Conservation (phyloP, 2,888 invertebrate species). For the Pogonocherus hispidulus region DNA sequence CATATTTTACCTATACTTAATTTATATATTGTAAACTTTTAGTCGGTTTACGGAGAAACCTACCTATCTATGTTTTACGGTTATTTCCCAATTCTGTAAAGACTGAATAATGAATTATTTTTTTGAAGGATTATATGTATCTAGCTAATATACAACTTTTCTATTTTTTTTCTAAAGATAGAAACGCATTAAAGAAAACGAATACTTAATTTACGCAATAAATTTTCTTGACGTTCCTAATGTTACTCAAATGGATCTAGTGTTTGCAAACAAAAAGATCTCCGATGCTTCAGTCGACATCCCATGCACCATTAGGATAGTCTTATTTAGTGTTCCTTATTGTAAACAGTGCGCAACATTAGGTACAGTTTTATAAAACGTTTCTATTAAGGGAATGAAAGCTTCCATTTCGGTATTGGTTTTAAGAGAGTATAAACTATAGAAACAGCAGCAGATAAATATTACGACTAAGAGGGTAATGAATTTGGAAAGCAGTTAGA, state of each 20-base stretch:
- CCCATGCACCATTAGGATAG: background rate
- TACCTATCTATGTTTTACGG: no score
- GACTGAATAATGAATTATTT: background rate
- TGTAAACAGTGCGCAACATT: background rate
- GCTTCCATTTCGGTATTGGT: no score
- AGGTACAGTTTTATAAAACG: no score
- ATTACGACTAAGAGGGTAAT: no score
- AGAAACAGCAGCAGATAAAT: no score
- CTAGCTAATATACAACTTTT: background rate
- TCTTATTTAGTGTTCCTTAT: background rate
- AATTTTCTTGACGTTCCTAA: background rate
- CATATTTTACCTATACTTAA: conserved; percentile 4
- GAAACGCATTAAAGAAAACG: background rate
- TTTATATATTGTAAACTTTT: no score
- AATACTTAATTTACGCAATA: background rate
- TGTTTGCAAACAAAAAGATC: background rate
- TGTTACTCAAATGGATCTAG: background rate
- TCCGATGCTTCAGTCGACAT: background rate
- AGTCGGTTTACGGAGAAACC: no score
- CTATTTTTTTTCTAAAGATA: background rate
- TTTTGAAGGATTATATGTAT: background rate
- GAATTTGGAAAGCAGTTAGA: no score
- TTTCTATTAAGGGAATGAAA: no score
- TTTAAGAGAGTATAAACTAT: no score
- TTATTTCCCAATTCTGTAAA: background rate